Percentiles rank a stretch among this genome's conserved stretches.
Evolutionary conservation across 2,888 invertebrate species (phyloP).

Genomic region (Orchesella flavescens): DNA sequence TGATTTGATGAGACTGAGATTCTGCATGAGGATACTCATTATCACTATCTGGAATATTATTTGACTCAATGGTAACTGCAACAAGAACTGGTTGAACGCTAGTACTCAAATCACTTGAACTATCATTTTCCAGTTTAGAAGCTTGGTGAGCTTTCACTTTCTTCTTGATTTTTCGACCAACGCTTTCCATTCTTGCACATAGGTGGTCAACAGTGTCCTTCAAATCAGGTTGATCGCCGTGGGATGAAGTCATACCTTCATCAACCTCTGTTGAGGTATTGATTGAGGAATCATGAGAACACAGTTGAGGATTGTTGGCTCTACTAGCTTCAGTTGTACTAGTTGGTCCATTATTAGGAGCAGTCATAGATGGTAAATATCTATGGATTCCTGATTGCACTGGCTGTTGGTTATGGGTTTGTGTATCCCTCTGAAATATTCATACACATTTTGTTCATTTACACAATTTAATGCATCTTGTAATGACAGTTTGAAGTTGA

Average conservation of each 20-base stretch:
- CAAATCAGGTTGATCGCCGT: conserved; percentile 20
- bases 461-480: too few species aligned
- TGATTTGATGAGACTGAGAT: conserved; percentile 28
- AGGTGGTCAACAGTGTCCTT: conserved; percentile 46
- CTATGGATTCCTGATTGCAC: background rate
- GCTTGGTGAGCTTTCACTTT: conserved; percentile 47
- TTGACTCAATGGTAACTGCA: conserved; percentile 41
- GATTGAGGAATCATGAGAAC: background rate
- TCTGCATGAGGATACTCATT: conserved; percentile 10
- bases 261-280: conserved; percentile 14
- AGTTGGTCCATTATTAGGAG: background rate
- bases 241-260: background rate
- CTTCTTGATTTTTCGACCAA: conserved; percentile 34
- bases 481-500: too few species aligned
- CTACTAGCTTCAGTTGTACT: background rate
- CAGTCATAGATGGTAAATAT: background rate
- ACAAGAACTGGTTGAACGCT: conserved; percentile 32
- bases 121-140: conserved; percentile 41
- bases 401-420: background rate
- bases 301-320: background rate
- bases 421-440: background rate
- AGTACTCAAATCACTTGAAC: conserved; percentile 36
- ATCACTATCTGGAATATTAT: conserved; percentile 10
- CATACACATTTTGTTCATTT: background rate
- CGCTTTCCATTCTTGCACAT: conserved; percentile 48